A percentile compares a stretch with the other conserved stretches of the same genome.
Conservation (phyloP, 2,888 invertebrate genomes). For the Elegia similella region DNA sequence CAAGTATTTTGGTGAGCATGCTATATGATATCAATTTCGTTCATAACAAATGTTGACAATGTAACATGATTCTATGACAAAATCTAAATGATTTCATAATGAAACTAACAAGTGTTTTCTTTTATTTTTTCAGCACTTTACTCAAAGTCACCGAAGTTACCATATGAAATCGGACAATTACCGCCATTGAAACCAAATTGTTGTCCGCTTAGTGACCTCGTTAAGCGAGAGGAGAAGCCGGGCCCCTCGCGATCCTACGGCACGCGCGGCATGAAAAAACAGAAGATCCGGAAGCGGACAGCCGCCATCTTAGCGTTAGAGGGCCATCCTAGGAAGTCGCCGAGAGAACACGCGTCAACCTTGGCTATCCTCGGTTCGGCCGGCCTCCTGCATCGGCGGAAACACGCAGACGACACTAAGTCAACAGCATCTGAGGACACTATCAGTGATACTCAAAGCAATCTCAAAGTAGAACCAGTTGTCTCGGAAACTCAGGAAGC, state of each 20-base stretch:
- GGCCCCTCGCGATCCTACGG: slow-evolving; percentile 66
- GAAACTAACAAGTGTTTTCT: too few relatives aligned
- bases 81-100: too few relatives aligned
- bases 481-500: slow-evolving; percentile 58
- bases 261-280: slow-evolving; percentile 68
- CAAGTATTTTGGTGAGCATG: slow-evolving; percentile 77
- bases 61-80: too few relatives aligned
- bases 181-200: slow-evolving; percentile 83
- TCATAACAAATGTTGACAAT: too few relatives aligned
- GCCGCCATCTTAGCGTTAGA: slow-evolving; percentile 60
- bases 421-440: slow-evolving; percentile 74
- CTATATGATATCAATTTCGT: too few relatives aligned
- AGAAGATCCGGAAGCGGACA: slow-evolving; percentile 55
- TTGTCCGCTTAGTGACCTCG: slow-evolving; percentile 73
- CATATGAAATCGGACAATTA: slow-evolving; percentile 87
- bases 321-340: slow-evolving; percentile 89
- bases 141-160: slow-evolving; percentile 85
- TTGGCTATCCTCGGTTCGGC: slow-evolving; percentile 87
- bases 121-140: slow-evolving; percentile 69
- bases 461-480: slow-evolving; percentile 51
- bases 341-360: slow-evolving; percentile 93
- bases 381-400: slow-evolving; percentile 81
- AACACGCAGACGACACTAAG: slow-evolving; percentile 64
- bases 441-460: slow-evolving; percentile 58
- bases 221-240: slow-evolving; percentile 61